Evolutionary conservation across 2,113 vertebrate species (phyloP).

Genomic region (Chunga burmeisteri): DNA sequence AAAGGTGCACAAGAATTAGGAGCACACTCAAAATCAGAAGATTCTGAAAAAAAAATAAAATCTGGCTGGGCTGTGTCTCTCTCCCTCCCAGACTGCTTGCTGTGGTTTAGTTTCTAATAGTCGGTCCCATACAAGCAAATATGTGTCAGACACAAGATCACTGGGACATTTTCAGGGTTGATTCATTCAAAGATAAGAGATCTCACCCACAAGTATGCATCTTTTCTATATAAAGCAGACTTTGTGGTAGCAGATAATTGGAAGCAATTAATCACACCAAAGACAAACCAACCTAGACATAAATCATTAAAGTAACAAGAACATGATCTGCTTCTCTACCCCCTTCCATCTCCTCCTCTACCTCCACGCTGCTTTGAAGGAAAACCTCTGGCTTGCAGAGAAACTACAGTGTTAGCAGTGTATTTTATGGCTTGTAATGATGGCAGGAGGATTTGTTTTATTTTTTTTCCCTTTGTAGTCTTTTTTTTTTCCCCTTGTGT

Average conservation of each 20-base stretch:
- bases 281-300: slow-evolving; percentile 14
- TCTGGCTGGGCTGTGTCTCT: background rate
- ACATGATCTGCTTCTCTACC: background rate
- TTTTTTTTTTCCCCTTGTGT: background rate
- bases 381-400: background rate
- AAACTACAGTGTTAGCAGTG: background rate
- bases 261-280: slow-evolving; percentile 32
- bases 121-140: background rate
- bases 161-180: background rate
- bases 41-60: background rate
- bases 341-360: background rate
- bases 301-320: slow-evolving; percentile 22
- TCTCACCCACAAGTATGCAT: background rate
- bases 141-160: background rate
- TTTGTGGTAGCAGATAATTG: background rate
- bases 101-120: background rate
- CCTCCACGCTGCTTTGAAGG: background rate
- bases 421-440: background rate
- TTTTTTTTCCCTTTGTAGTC: background rate
- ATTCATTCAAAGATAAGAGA: background rate
- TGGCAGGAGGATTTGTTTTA: background rate
- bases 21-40: background rate
- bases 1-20: background rate
- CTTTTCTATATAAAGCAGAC: background rate
- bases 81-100: background rate